A percentile compares a stretch with the other conserved stretches of the same genome.
phyloP scores from a whole-genome alignment of 2,113 vertebrate genomes.

The Speoplatyrhinus poulsoni region DNA sequence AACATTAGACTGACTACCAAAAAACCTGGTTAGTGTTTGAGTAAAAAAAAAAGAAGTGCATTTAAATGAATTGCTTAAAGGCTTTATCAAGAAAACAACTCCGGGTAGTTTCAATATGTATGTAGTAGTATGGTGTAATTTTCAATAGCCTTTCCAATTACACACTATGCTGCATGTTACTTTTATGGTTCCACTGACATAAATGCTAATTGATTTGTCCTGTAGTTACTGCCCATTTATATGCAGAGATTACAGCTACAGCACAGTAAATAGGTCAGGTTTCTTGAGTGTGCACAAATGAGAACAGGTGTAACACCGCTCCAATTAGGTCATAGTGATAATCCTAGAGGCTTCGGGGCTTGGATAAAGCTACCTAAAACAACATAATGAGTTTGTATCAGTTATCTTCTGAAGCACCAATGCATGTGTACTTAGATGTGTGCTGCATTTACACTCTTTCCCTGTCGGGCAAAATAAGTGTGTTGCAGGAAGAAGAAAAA shows the following conservation, averaged over 20 bases:
- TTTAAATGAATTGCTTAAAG: not conserved
- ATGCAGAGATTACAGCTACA: conserved; percentile 28
- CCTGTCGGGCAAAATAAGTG: conserved; percentile 29
- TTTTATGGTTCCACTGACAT: conserved; percentile 17
- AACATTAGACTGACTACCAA: too few species aligned
- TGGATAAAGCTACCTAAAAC: conserved; percentile 52
- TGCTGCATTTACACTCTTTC: conserved; percentile 19
- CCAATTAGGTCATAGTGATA: conserved; percentile 43
- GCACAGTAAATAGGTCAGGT: not conserved
- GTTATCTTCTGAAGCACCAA: conserved; percentile 24
- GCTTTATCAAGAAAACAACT: conserved; percentile 11
- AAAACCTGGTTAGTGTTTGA: too few species aligned
- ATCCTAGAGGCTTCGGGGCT: conserved; percentile 43
- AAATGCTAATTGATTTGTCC: conserved; percentile 38
- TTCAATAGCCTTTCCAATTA: conserved; percentile 26
- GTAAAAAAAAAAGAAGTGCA: too few species aligned
- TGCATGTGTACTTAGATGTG: conserved; percentile 29
- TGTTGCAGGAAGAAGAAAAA: not conserved
- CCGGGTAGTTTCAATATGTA: not conserved
- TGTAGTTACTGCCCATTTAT: conserved; percentile 17
- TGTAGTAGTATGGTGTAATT: not conserved
- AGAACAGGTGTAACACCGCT: conserved; percentile 53
- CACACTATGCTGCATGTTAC: conserved; percentile 11
- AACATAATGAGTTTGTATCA: conserved; percentile 47
- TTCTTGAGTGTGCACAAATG: conserved; percentile 30